Base-by-base conservation (phyloP, 30 jellyfish, hydroid and myxozoan species). In the Mastigias papua region DNA sequence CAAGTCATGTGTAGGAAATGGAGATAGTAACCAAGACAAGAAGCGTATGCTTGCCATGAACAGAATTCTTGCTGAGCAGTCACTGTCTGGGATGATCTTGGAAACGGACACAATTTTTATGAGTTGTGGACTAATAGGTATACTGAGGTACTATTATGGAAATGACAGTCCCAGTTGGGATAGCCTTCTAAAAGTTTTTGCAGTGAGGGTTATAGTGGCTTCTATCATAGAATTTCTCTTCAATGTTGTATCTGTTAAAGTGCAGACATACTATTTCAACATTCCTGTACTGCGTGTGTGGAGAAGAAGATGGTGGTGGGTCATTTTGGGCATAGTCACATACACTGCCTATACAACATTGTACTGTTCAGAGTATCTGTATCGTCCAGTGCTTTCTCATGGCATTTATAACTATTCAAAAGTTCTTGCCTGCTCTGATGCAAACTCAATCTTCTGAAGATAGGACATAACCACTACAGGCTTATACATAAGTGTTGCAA, bases 301-400 rank as follows among this genome's bases (percentile, higher is more conserved):
- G 94, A 73, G 71, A 35, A 61, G 63, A 35, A 85, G 78, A 21
- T 85, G 94, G 94, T 66, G 76, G 88, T 85, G 88, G 88, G 28
- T 85, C 1, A 13, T 73, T 37, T 11, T 21, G 17, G 46, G 63
- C 64, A 64, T 85, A 31, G 34, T 65, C 34, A 73, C 48, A 30
- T 73, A 85, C 37, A 54, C 88, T 70, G 77, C 73, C 11, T 72
- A 72, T 34, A 49, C 94, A 5, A 70, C 86, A 34, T 27, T 85
- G 50, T 85, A 73, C 67, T 61, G 73, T 37, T 57, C 94, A 16
- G 94, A 85, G 74, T 85, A 85, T 42, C 60, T 73, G 66, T 72
- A 85, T 85, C 65, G 68, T 42, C 82, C 88, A 1, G 33, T 85
- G 26, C 26, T 73, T 21, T 51, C 82, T 4, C 88, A 73, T 29